Conservation (phyloP, 2,113 vertebrate genomes). For the Atlantisia rogersi region DNA sequence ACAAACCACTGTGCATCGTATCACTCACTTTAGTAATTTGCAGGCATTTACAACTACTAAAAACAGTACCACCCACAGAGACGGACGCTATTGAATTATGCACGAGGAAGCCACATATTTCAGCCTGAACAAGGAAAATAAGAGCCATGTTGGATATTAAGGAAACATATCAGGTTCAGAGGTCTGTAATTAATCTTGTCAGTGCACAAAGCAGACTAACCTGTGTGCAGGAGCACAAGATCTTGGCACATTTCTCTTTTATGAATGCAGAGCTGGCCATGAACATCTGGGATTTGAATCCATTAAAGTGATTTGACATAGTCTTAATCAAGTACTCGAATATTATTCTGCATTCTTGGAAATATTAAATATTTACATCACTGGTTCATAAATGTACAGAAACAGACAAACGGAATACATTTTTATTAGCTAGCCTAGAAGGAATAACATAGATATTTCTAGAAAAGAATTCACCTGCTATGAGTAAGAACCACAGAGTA, state of each 20-base stretch:
- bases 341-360: constrained; percentile 18
- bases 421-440: neutral
- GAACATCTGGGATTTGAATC: constrained; percentile 15
- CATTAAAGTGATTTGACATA: constrained; percentile 19
- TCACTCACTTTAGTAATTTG: constrained; percentile 10
- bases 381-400: constrained; percentile 8
- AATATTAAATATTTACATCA: constrained; percentile 69
- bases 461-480: neutral
- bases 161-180: constrained; percentile 66
- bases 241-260: neutral
- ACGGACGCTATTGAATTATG: constrained; percentile 59
- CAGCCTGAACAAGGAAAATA: constrained; percentile 33
- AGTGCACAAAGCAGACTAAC: constrained; percentile 1
- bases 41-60: neutral
- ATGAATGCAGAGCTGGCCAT: neutral
- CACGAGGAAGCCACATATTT: constrained; percentile 46
- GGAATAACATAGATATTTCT: neutral
- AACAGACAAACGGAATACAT: neutral
- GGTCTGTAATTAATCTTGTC: constrained; percentile 77
- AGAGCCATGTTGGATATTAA: constrained; percentile 60
- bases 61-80: constrained; percentile 20
- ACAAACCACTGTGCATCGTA: neutral
- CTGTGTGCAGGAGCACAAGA: neutral
- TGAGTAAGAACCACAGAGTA: neutral
- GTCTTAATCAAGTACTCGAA: constrained; percentile 27